These are phyloP conservation scores for Enteromius thamalakanensis DNA, from an alignment of 2,797 vertebrate genomes.

Conservation along the genomic window DNA sequence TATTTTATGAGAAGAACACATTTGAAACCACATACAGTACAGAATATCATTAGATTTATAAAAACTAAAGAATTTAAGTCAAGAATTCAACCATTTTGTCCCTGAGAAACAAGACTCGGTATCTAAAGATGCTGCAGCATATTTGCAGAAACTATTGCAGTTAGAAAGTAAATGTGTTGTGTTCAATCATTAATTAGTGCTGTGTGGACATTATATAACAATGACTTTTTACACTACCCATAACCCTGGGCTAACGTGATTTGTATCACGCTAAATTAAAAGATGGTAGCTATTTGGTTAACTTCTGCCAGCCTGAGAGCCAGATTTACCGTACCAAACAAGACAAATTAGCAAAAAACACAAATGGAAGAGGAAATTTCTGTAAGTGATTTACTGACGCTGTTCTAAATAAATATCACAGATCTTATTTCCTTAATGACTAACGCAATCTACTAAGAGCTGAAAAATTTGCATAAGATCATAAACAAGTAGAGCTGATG, in stretches of 20 bases:
- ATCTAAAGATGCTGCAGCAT: not conserved
- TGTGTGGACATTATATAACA: not conserved
- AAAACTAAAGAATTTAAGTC: constrained; percentile 31
- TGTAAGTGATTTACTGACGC: not conserved
- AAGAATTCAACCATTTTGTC: not conserved
- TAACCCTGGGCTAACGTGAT: not conserved
- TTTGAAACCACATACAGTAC: not conserved
- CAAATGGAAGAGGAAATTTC: not conserved
- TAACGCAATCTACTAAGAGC: too few relatives aligned
- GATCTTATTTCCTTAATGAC: not conserved
- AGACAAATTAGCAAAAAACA: not conserved
- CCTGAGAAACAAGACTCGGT: constrained; percentile 11
- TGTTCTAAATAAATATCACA: not conserved
- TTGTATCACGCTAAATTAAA: not conserved
- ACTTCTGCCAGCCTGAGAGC: not conserved
- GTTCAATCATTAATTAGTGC: constrained; percentile 19
- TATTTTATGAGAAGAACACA: constrained; percentile 48
- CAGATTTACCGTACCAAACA: not conserved
- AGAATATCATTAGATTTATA: not conserved
- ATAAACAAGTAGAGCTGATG: not conserved
- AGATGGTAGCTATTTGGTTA: not conserved
- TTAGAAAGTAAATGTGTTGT: not conserved
- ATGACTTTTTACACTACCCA: not conserved
- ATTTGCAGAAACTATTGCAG: not conserved
- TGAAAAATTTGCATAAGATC: too few relatives aligned